A percentile compares a stretch with the other conserved stretches of the same genome.
Evolutionary conservation across 2,888 invertebrate species (phyloP).

Genomic region (Pristionchus fissidentatus): DNA sequence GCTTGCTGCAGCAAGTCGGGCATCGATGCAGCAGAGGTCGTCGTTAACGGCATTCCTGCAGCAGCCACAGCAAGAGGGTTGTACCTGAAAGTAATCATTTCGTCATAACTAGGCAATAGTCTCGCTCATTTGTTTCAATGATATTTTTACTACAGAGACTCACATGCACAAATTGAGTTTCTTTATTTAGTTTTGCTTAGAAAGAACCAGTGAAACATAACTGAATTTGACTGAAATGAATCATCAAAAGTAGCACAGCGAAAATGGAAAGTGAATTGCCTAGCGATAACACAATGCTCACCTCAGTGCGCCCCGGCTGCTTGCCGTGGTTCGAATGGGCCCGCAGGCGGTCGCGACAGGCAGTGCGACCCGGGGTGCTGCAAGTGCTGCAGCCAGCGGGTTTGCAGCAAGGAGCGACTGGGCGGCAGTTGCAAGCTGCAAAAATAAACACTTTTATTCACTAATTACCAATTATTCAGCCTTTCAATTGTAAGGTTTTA

Average conservation of each 20-base stretch:
- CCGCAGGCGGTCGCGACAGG: slow-evolving; percentile 13
- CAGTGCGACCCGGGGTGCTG: slow-evolving; percentile 75
- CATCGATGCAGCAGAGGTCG: slow-evolving; percentile 14
- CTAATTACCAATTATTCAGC: too few species aligned
- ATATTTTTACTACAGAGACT: too few species aligned
- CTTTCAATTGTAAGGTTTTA: too few species aligned
- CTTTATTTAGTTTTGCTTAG: too few species aligned
- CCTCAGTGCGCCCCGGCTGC: slow-evolving; percentile 1
- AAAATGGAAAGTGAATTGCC: not conserved
- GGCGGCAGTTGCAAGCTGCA: slow-evolving; percentile 39
- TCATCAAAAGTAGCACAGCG: not conserved
- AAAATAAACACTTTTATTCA: slow-evolving; percentile 62
- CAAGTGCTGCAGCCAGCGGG: not conserved
- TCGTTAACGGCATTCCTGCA: slow-evolving; percentile 53
- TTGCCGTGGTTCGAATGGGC: slow-evolving; percentile 4
- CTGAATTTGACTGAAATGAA: not conserved
- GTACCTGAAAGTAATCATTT: not conserved
- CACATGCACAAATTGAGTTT: too few species aligned
- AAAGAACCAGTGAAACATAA: not conserved
- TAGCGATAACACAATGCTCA: not conserved
- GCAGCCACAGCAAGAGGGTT: slow-evolving; percentile 58
- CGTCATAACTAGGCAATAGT: not conserved
- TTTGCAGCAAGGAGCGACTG: slow-evolving; percentile 26
- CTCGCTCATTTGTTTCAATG: not conserved
- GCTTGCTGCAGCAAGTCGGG: not conserved